Percentiles rank a stretch among this genome's conserved stretches.
Evolutionary conservation across 2,113 vertebrate genomes (phyloP).

Genomic region (Chascanopsetta lugubris): DNA sequence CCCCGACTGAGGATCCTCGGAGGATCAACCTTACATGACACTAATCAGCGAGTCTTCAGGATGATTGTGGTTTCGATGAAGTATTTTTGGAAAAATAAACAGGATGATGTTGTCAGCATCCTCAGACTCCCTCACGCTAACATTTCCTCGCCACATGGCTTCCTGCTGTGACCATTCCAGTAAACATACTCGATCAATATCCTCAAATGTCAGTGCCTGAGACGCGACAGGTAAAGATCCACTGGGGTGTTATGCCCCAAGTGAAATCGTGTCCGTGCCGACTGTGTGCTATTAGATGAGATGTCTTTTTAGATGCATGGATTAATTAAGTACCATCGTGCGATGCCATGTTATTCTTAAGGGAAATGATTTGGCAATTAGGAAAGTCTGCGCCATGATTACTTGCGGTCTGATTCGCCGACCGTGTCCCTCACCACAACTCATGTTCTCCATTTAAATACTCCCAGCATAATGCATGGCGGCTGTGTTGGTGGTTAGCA

Average conservation of each 20-base stretch:
- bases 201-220: neutral
- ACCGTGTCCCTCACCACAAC: conserved; percentile 1
- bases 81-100: too few species aligned
- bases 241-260: neutral
- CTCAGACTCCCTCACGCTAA: neutral
- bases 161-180: conserved; percentile 22
- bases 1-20: too few species aligned
- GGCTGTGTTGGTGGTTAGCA: conserved; percentile 7
- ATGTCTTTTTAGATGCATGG: neutral
- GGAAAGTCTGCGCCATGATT: conserved; percentile 20
- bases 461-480: neutral
- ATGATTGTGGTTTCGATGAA: too few species aligned
- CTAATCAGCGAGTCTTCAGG: too few species aligned
- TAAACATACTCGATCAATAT: conserved; percentile 3
- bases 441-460: conserved; percentile 10
- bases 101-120: too few species aligned
- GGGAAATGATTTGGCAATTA: conserved; percentile 11
- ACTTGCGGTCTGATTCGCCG: conserved; percentile 9
- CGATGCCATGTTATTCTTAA: neutral
- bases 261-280: neutral
- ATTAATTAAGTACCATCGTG: neutral
- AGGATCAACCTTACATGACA: too few species aligned
- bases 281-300: neutral
- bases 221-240: neutral
- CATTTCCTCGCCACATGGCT: neutral